A percentile compares a stretch with the other conserved stretches of the same genome.
Evolutionary conservation across 2,888 invertebrate genomes (phyloP).

Genomic region (Caenorhabditis virilis): DNA sequence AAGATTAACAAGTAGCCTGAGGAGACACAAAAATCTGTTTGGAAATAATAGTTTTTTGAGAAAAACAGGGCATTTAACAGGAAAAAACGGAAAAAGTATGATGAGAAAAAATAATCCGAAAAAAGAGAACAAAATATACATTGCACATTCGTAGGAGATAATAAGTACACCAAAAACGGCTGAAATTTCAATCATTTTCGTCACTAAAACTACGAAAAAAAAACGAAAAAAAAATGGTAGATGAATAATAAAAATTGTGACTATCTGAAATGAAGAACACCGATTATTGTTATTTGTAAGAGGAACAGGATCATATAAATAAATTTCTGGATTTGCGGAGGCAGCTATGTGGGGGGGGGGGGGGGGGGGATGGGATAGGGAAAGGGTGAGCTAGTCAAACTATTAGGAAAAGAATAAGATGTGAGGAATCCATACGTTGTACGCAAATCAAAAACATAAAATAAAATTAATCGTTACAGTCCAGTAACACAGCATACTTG

Average conservation of each 20-base stretch:
- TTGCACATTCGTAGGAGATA: slow-evolving; percentile 12
- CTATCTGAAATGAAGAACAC: not conserved
- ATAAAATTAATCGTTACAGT: too few species aligned
- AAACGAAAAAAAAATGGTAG: not conserved
- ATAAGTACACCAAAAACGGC: not conserved
- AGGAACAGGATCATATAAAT: too few species aligned
- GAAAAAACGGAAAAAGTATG: not conserved
- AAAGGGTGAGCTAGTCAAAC: too few species aligned
- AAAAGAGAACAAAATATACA: slow-evolving; percentile 6
- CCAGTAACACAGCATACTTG: slow-evolving; percentile 25
- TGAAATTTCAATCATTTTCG: not conserved
- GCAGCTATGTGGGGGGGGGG: too few species aligned
- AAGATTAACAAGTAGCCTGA: too few species aligned
- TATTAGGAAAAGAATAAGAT: too few species aligned
- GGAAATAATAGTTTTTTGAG: not conserved
- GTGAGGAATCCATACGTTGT: too few species aligned
- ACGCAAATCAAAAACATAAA: too few species aligned
- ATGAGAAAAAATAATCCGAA: not conserved
- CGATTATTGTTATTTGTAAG: too few species aligned
- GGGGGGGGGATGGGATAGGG: too few species aligned
- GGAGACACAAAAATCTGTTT: not conserved
- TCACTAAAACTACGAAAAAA: not conserved
- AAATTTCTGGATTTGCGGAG: too few species aligned
- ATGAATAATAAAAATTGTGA: not conserved
- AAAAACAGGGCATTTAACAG: not conserved